Conservation (phyloP, 2,797 vertebrate genomes). For the Chiloscyllium punctatum region DNA sequence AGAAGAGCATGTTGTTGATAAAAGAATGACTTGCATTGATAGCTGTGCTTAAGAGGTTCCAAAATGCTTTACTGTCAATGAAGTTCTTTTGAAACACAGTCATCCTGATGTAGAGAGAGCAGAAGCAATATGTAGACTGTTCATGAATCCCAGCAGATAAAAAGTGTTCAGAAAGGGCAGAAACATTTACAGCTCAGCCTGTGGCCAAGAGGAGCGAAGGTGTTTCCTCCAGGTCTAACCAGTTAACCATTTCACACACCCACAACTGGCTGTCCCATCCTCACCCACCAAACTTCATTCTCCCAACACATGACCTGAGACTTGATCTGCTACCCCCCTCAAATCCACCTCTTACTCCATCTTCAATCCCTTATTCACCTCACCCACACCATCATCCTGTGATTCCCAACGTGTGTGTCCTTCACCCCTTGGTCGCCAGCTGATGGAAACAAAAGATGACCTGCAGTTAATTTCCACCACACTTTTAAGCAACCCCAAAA, state of each 20-base stretch:
- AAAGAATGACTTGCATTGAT: not conserved
- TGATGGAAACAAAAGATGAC: not conserved
- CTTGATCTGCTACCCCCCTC: not conserved
- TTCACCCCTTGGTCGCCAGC: not conserved
- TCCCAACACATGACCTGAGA: not conserved
- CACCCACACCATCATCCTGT: not conserved
- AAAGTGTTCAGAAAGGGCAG: not conserved
- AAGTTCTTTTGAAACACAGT: not conserved
- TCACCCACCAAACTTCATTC: not conserved
- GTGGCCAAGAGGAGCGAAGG: not conserved
- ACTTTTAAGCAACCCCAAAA: not conserved
- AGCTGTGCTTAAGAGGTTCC: not conserved
- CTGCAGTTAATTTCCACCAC: not conserved
- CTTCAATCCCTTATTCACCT: not conserved
- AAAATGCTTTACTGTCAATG: too few species aligned
- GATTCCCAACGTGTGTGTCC: too few species aligned
- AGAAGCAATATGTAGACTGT: not conserved
- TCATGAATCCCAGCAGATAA: not conserved
- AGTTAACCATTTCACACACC: not conserved
- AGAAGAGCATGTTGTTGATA: too few species aligned
- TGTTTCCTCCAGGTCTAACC: not conserved
- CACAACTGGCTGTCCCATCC: not conserved
- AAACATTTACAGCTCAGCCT: not conserved
- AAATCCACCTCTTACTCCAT: not conserved
- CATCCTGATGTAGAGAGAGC: not conserved